These are phyloP conservation scores for Dicyrtoma fusca DNA, from an alignment of 2,888 invertebrate genomes.

Conservation along the genomic window DNA sequence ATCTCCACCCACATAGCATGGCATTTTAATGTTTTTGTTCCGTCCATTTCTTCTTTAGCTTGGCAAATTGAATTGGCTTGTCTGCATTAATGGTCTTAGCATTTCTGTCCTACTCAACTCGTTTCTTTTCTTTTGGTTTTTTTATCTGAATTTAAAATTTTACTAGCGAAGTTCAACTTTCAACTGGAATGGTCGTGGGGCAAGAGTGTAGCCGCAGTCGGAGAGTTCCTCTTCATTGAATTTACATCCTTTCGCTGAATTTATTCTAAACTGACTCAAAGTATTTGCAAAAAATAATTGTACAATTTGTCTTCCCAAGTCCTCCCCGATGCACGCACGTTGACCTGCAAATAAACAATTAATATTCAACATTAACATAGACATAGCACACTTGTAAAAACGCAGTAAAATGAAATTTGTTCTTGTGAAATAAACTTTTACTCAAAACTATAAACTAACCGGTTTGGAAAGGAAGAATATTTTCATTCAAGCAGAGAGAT, in stretches of 20 bases:
- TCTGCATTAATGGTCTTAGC: no score
- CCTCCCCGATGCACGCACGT: conserved; percentile 83
- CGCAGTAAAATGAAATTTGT: no score
- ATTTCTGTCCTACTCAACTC: no score
- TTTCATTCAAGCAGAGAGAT: conserved; percentile 44
- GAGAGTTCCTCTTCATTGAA: conserved; percentile 68
- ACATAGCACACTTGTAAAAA: no score
- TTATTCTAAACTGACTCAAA: conserved; percentile 65
- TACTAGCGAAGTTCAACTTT: conserved; percentile 58
- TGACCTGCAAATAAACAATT: no score
- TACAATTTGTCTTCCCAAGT: conserved; percentile 74
- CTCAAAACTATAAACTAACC: conserved; percentile 62
- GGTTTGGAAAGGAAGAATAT: conserved; percentile 69
- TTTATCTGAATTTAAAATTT: background rate
- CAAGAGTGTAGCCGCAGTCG: conserved; percentile 74
- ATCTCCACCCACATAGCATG: no score
- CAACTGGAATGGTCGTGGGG: conserved; percentile 67
- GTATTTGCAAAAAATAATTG: conserved; percentile 69
- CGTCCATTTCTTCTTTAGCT: no score
- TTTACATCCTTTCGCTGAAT: conserved; percentile 59
- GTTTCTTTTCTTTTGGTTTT: no score
- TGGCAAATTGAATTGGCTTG: no score
- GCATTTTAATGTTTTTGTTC: no score
- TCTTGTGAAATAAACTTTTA: conserved; percentile 13
- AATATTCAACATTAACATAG: no score